Conservation (phyloP, 2,888 invertebrate species). For the Mayetiola destructor region DNA sequence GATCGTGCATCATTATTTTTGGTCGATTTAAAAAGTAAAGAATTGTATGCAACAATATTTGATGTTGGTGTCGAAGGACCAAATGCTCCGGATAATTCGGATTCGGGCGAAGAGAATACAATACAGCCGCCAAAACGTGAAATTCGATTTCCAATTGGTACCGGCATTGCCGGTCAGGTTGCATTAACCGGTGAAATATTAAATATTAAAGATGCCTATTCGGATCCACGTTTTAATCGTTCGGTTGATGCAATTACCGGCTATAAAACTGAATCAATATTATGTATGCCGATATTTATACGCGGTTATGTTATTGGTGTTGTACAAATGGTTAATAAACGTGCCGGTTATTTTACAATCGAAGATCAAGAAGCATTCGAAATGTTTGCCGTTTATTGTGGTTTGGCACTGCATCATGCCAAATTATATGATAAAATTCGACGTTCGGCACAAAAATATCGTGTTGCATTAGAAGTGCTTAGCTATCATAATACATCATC, state of each 20-base stretch:
- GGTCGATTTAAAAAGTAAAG: slow-evolving; percentile 54
- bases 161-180: slow-evolving; percentile 71
- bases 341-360: slow-evolving; percentile 41
- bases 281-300: slow-evolving; percentile 79
- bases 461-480: slow-evolving; percentile 65
- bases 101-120: slow-evolving; percentile 18
- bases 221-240: slow-evolving; percentile 60
- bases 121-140: slow-evolving; percentile 36
- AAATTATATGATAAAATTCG: slow-evolving; percentile 70
- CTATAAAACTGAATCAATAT: slow-evolving; percentile 55
- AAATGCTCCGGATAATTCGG: slow-evolving; percentile 20
- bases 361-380: slow-evolving; percentile 71
- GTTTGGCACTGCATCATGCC: slow-evolving; percentile 70
- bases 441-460: slow-evolving; percentile 68
- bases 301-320: slow-evolving; percentile 66
- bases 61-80: slow-evolving; percentile 43
- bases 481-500: slow-evolving; percentile 70
- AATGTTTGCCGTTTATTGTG: slow-evolving; percentile 73
- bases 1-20: slow-evolving; percentile 73
- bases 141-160: slow-evolving; percentile 55
- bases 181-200: slow-evolving; percentile 63
- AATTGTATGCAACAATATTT: slow-evolving; percentile 70
- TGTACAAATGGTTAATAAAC: slow-evolving; percentile 72
- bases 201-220: slow-evolving; percentile 71
- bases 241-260: slow-evolving; percentile 52